Percentiles rank a stretch among this genome's conserved stretches.
These are phyloP conservation scores for Drosophila rufa DNA, from an alignment of 1,140 invertebrate species.

Conservation along the genomic window DNA sequence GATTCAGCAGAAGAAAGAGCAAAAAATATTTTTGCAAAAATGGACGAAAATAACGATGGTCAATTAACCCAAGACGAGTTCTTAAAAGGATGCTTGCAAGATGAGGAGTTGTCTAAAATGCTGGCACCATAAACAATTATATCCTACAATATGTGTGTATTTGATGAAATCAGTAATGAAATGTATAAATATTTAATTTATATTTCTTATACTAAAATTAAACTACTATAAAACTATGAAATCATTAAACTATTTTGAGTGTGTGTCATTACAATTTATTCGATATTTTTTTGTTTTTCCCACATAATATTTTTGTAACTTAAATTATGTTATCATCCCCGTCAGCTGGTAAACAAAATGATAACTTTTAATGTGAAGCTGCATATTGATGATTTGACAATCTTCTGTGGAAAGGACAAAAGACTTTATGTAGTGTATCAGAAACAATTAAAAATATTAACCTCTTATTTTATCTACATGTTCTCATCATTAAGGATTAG, in stretches of 20 bases:
- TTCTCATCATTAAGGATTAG: background rate
- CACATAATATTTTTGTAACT: background rate
- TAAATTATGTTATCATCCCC: background rate
- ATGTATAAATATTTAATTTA: constrained; percentile 84
- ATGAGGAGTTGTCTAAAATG: constrained; percentile 98
- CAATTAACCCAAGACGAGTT: constrained; percentile 99
- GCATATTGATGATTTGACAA: background rate
- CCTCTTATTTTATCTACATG: background rate
- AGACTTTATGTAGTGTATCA: no score
- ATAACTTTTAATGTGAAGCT: background rate
- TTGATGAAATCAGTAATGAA: constrained; percentile 84
- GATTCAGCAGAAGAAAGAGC: constrained; percentile 98
- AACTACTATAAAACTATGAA: constrained; percentile 74
- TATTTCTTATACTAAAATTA: constrained; percentile 84
- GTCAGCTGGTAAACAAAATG: background rate
- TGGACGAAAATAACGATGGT: constrained; percentile 99
- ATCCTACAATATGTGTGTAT: constrained; percentile 81
- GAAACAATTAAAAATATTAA: background rate
- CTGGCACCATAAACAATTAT: constrained; percentile 92
- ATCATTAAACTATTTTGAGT: constrained; percentile 61
- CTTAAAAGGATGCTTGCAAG: constrained; percentile 98
- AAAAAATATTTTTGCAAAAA: constrained; percentile 99
- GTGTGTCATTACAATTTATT: constrained; percentile 38
- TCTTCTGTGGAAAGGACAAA: background rate
- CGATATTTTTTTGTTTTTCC: constrained; percentile 10